These are phyloP conservation scores for Gastrophysa polygoni DNA, from an alignment of 2,888 invertebrate genomes.

Conservation along the genomic window DNA sequence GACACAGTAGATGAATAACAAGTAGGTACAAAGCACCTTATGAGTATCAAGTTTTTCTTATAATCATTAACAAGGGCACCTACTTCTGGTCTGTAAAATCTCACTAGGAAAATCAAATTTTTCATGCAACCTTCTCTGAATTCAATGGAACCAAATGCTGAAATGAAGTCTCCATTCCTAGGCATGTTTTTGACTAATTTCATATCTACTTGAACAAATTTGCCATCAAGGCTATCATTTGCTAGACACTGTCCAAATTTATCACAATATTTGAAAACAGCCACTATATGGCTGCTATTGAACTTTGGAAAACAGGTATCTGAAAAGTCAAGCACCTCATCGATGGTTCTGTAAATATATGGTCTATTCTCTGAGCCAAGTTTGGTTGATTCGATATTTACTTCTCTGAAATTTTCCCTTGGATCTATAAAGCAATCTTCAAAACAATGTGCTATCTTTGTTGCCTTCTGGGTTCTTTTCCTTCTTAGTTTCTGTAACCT, in stretches of 20 bases:
- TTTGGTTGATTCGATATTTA: slow-evolving; percentile 10
- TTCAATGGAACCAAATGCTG: slow-evolving; percentile 27
- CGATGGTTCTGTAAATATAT: slow-evolving; percentile 23
- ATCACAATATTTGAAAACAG: slow-evolving; percentile 11
- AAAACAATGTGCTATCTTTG: background rate
- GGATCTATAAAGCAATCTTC: slow-evolving; percentile 13
- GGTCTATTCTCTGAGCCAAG: slow-evolving; percentile 18
- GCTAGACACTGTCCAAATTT: slow-evolving; percentile 15
- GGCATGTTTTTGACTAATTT: slow-evolving; percentile 14
- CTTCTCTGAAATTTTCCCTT: background rate
- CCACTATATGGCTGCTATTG: slow-evolving; percentile 23
- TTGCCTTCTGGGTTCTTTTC: background rate
- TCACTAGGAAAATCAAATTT: slow-evolving; percentile 16
- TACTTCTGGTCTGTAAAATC: slow-evolving; percentile 23
- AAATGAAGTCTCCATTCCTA: slow-evolving; percentile 15
- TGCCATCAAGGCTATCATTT: background rate
- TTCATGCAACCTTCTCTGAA: background rate
- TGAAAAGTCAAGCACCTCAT: slow-evolving; percentile 18
- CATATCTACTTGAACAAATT: slow-evolving; percentile 21
- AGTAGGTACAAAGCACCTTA: slow-evolving; percentile 21
- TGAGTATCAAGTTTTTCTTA: slow-evolving; percentile 17
- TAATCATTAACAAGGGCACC: slow-evolving; percentile 19
- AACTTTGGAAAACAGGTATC: slow-evolving; percentile 15
- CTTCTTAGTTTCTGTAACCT: background rate
- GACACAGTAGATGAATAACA: slow-evolving; percentile 12